Evolutionary conservation across 2,888 invertebrate genomes (phyloP).

Genomic region (Chelonus formosanus): DNA sequence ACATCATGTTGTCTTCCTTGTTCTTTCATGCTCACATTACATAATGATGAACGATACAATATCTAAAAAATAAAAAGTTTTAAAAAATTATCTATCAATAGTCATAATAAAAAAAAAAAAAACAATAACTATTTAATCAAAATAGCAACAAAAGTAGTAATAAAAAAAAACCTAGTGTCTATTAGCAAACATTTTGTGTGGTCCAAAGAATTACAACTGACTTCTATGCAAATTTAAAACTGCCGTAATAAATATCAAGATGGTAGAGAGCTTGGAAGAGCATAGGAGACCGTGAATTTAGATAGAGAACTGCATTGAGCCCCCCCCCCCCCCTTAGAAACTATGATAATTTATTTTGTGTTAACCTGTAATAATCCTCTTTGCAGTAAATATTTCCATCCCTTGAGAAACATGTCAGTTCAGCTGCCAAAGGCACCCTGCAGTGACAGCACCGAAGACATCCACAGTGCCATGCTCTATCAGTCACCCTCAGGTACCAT

Average conservation of each 20-base stretch:
- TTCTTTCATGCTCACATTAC: too few relatives aligned
- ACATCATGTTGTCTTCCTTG: not conserved
- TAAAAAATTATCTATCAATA: too few relatives aligned
- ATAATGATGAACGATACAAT: too few relatives aligned
- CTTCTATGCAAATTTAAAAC: conserved; percentile 61
- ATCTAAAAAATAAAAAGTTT: not conserved
- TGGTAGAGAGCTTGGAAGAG: conserved; percentile 39
- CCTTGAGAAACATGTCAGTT: conserved; percentile 87
- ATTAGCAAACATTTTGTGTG: conserved; percentile 64
- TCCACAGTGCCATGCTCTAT: conserved; percentile 88
- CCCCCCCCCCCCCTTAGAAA: too few relatives aligned
- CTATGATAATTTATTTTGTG: conserved; percentile 17
- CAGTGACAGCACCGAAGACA: conserved; percentile 89
- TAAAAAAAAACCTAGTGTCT: conserved; percentile 44
- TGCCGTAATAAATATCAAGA: conserved; percentile 62
- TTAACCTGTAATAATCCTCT: conserved; percentile 91
- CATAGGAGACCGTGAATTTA: not conserved
- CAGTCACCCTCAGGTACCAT: conserved; percentile 83
- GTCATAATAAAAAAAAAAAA: not conserved
- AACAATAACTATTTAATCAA: too few relatives aligned
- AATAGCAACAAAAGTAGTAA: too few relatives aligned
- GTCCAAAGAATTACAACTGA: conserved; percentile 55
- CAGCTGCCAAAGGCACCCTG: conserved; percentile 82
- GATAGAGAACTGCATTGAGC: conserved; percentile 44
- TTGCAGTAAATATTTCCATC: conserved; percentile 94